Evolutionary conservation across 2,888 invertebrate genomes (phyloP).

Genomic region (Chrysopilus asiliformis): DNA sequence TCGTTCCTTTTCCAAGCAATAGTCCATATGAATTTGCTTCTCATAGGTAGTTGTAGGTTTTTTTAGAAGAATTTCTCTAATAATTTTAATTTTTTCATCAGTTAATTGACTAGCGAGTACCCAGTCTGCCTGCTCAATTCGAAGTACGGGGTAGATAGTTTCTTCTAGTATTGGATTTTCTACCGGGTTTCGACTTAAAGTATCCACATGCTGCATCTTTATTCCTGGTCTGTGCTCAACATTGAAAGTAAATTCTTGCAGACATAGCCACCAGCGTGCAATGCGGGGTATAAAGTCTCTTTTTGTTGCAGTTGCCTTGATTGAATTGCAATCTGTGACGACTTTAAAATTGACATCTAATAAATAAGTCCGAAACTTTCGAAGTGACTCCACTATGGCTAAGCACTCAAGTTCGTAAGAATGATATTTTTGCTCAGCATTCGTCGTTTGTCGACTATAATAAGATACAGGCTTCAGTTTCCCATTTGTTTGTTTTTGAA

Average conservation of each 20-base stretch:
- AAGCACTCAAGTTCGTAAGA: slow-evolving; percentile 30
- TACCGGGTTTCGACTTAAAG: slow-evolving; percentile 13
- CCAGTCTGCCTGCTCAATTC: slow-evolving; percentile 14
- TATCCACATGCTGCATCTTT: slow-evolving; percentile 17
- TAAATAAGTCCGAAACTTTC: too few relatives aligned
- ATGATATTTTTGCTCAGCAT: slow-evolving; percentile 24
- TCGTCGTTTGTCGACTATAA: slow-evolving; percentile 22
- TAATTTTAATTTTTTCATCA: too few relatives aligned
- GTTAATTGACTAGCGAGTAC: too few relatives aligned
- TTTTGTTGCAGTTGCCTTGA: slow-evolving; percentile 12
- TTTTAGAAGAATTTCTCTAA: too few relatives aligned
- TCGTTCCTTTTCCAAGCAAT: not conserved
- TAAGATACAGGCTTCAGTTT: slow-evolving; percentile 21
- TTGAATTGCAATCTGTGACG: slow-evolving; percentile 19
- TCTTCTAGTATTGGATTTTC: too few relatives aligned
- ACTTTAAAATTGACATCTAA: too few relatives aligned
- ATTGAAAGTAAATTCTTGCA: slow-evolving; percentile 14
- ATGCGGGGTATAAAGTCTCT: slow-evolving; percentile 20
- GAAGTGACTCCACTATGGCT: too few relatives aligned
- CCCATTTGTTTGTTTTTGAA: slow-evolving; percentile 14
- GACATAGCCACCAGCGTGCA: slow-evolving; percentile 19
- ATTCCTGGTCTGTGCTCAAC: too few relatives aligned
- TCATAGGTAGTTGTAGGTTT: too few relatives aligned
- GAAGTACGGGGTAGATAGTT: not conserved
- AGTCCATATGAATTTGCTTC: too few relatives aligned